A percentile compares a stretch with the other conserved stretches of the same genome.
Evolutionary conservation across 2,888 invertebrate genomes (phyloP).

Genomic region (Chrysomela aeneicollis): DNA sequence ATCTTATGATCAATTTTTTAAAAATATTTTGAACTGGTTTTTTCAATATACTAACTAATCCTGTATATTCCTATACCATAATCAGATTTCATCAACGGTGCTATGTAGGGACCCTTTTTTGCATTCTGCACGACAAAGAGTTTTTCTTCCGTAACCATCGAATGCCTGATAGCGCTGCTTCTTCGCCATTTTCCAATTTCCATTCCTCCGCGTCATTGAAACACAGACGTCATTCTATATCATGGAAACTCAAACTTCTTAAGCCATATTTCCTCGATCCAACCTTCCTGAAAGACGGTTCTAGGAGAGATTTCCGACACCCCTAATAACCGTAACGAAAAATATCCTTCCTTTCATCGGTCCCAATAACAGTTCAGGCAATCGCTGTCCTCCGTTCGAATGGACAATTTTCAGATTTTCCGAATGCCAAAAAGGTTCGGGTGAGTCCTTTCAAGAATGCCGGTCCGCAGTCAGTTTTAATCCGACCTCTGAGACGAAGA

Average conservation of each 20-base stretch:
- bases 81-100: not conserved
- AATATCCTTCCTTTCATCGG: slow-evolving; percentile 17
- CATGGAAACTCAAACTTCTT: not conserved
- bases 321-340: slow-evolving; percentile 16
- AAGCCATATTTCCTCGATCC: not conserved
- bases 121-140: not conserved
- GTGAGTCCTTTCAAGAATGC: slow-evolving; percentile 23
- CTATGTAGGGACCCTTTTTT: not conserved
- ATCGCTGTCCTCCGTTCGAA: slow-evolving; percentile 17
- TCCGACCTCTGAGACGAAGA: slow-evolving; percentile 25
- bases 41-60: too few species aligned
- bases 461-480: slow-evolving; percentile 23
- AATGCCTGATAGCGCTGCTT: too few species aligned
- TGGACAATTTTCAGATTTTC: slow-evolving; percentile 29
- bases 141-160: not conserved
- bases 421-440: slow-evolving; percentile 27
- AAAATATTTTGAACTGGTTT: too few species aligned
- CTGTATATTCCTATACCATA: too few species aligned
- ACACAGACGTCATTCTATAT: not conserved
- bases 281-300: not conserved
- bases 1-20: too few species aligned
- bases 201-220: not conserved
- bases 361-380: slow-evolving; percentile 22
- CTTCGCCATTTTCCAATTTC: not conserved
- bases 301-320: not conserved